Base-by-base conservation (phyloP, 2,113 vertebrate species). In the Phyllostomus hastatus region DNA sequence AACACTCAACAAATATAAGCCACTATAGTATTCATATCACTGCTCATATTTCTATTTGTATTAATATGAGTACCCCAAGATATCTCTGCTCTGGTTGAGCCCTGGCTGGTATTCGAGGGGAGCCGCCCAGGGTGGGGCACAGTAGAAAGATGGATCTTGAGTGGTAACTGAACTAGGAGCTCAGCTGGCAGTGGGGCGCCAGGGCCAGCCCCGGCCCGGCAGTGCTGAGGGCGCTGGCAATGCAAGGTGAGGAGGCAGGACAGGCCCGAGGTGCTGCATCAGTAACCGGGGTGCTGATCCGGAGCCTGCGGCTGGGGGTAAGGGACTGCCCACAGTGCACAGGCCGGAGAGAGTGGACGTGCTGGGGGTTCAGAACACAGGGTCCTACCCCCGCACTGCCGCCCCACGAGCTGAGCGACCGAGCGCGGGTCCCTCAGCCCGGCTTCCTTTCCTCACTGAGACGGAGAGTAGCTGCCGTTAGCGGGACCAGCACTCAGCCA, bases 31-130 rank as follows among this genome's bases (percentile, higher is more conserved):
- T 54, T 76, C 10, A 0, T 31, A 5, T 43, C 16, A n/a, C 33
- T 22, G 15, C 69, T 78, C 8, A 0, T 41, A 9, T 33, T 48
- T 11, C 26, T 48, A 1, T 12, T 41, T 10, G 22, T 15, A 14
- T 43, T 46, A 22, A 78, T 11, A 17, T 59, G 6, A 2, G 17
- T 0, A 2, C 11, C 10, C 0, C 28, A 41, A 48, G 69, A 7
- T 33, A 43, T 7, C 11, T 22, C 33, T 31, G 59, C 15, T 35
- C 16, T 10, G 3, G 28, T 8, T 33, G 57, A 75, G 28, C 26
- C 50, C 24, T 76, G 43, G 33, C 0, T 82, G 48, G 57, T 26
- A 14, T 41, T 38, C 7, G 2, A 11, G 16, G 59, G 43, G 9
- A 35, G 24, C 14, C 22, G 6, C 15, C 22, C 33, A 33, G 8